Evolutionary conservation across 2,888 invertebrate species (phyloP).

Genomic region (Gymnosoma rotundatum): DNA sequence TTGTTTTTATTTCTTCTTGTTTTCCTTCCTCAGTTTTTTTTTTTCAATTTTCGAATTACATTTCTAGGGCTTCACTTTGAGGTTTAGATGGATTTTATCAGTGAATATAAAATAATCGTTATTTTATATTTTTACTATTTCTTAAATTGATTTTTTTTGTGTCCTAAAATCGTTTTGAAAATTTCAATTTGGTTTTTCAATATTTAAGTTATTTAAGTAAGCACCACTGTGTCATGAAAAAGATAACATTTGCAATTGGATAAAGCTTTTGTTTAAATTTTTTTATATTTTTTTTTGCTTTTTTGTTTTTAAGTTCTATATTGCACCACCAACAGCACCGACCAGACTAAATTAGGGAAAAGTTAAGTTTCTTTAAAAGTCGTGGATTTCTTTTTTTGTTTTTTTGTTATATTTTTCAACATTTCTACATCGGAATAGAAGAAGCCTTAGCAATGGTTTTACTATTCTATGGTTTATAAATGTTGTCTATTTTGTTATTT

Average conservation of each 20-base stretch:
- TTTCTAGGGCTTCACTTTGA: conserved; percentile 64
- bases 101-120: conserved; percentile 56
- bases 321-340: conserved; percentile 74
- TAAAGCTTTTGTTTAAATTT: conserved; percentile 16
- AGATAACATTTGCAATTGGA: conserved; percentile 21
- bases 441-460: conserved; percentile 78
- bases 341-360: conserved; percentile 80
- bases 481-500: conserved; percentile 63
- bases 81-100: conserved; percentile 45
- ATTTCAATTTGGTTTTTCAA: background rate
- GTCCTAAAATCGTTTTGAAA: background rate
- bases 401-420: conserved; percentile 75
- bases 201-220: conserved; percentile 23
- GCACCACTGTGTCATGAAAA: conserved; percentile 19
- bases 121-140: conserved; percentile 9
- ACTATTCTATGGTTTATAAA: conserved; percentile 69
- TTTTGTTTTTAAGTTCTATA: conserved; percentile 64
- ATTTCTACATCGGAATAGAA: conserved; percentile 74
- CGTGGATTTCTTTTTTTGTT: conserved; percentile 50
- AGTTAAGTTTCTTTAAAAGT: conserved; percentile 70
- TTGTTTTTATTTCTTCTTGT: conserved; percentile 43
- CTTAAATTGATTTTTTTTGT: conserved; percentile 46
- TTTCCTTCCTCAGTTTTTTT: conserved; percentile 38
- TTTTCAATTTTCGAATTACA: conserved; percentile 55
- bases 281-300: background rate